Conservation (phyloP, 2,888 invertebrate species). For the Escarpia spicata region DNA sequence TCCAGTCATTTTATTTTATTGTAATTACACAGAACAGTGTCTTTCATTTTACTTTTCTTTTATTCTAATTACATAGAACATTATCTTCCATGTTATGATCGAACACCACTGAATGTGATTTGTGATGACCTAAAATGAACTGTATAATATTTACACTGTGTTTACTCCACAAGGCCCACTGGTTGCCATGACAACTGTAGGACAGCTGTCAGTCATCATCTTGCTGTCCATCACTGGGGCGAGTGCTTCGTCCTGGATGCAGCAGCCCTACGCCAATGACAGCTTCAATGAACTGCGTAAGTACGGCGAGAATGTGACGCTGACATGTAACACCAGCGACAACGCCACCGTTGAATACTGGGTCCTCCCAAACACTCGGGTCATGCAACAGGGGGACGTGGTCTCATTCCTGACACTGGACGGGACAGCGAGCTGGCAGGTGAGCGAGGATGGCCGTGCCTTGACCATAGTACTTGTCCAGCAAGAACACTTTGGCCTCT, state of each 20-base stretch:
- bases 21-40: too few relatives aligned
- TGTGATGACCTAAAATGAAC: too few relatives aligned
- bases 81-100: too few relatives aligned
- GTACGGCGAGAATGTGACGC: slow-evolving; percentile 31
- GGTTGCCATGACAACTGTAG: background rate
- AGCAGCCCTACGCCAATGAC: slow-evolving; percentile 33
- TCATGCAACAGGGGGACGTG: slow-evolving; percentile 25
- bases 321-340: slow-evolving; percentile 27
- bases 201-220: background rate
- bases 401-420: slow-evolving; percentile 31
- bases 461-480: slow-evolving; percentile 28
- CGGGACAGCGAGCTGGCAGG: slow-evolving; percentile 33
- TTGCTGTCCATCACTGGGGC: background rate
- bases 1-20: too few relatives aligned
- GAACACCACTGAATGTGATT: too few relatives aligned
- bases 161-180: background rate
- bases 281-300: slow-evolving; percentile 32
- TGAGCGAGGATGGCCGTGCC: slow-evolving; percentile 28
- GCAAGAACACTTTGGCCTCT: slow-evolving; percentile 38
- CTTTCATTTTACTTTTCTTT: too few relatives aligned
- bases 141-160: background rate
- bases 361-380: slow-evolving; percentile 35
- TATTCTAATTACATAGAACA: too few relatives aligned
- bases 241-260: slow-evolving; percentile 30
- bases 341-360: slow-evolving; percentile 27